These are phyloP conservation scores for Oreocharis arfaki DNA, from an alignment of 2,113 vertebrate species.

Conservation along the genomic window DNA sequence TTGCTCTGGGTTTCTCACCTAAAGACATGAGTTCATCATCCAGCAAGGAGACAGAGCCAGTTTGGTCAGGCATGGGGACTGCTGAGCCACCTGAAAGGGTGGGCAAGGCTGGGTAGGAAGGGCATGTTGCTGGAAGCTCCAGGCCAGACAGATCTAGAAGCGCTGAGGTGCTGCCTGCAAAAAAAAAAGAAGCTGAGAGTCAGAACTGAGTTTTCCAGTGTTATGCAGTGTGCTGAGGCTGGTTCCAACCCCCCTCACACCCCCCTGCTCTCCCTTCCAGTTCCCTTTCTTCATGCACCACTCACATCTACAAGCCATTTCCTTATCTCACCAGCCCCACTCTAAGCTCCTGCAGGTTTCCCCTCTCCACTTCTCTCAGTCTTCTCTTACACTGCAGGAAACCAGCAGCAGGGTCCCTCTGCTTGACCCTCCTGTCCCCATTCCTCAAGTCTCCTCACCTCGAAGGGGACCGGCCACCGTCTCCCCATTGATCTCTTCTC, in stretches of 20 bases:
- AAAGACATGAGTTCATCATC: slow-evolving; percentile 97
- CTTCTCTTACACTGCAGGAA: background rate
- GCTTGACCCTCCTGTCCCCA: background rate
- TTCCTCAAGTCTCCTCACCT: slow-evolving; percentile 66
- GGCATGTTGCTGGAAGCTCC: slow-evolving; percentile 72
- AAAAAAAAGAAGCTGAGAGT: background rate
- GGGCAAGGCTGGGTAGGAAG: slow-evolving; percentile 73
- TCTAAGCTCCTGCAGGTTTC: background rate
- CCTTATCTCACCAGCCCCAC: background rate
- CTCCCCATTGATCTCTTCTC: slow-evolving; percentile 90
- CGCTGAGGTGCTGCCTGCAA: slow-evolving; percentile 79
- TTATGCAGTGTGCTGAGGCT: background rate
- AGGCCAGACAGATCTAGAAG: slow-evolving; percentile 90
- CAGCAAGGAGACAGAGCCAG: slow-evolving; percentile 79
- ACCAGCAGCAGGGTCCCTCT: background rate
- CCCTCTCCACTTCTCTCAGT: background rate
- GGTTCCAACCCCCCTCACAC: background rate
- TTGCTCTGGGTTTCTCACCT: slow-evolving; percentile 69
- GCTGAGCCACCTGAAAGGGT: slow-evolving; percentile 48
- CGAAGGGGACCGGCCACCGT: slow-evolving; percentile 54
- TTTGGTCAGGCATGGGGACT: slow-evolving; percentile 68
- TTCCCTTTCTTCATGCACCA: background rate
- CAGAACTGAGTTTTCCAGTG: background rate
- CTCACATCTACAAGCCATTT: background rate
- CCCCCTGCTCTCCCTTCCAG: background rate